Evolutionary conservation across 2,113 vertebrate species (phyloP).

Genomic region (Cranoglanis bouderius): DNA sequence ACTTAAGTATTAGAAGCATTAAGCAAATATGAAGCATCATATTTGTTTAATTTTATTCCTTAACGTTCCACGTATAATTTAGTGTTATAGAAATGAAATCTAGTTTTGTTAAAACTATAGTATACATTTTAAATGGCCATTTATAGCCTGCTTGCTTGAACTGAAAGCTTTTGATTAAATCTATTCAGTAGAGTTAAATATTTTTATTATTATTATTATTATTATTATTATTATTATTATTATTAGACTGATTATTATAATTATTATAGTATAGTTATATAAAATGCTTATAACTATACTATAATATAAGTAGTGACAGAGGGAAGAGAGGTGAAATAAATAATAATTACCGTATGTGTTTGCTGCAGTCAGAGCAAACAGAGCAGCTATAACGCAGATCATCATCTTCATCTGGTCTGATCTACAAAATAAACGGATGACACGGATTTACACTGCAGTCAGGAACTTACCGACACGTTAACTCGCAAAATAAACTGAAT

Average conservation of each 20-base stretch:
- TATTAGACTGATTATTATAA: not conserved
- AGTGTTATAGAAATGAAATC: not conserved
- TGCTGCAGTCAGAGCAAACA: slow-evolving; percentile 61
- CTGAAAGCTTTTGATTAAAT: not conserved
- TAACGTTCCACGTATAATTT: not conserved
- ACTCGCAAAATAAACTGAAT: not conserved
- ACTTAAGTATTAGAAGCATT: not conserved
- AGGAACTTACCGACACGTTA: not conserved
- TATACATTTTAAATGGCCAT: not conserved
- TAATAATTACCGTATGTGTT: slow-evolving; percentile 64
- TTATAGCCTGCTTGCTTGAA: not conserved
- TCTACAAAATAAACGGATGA: slow-evolving; percentile 45
- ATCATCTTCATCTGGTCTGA: slow-evolving; percentile 57
- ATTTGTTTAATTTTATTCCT: not conserved
- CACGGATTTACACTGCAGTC: too few species aligned
- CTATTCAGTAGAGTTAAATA: too few species aligned
- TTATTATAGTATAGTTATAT: not conserved
- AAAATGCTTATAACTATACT: not conserved
- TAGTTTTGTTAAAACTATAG: not conserved
- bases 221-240: too few species aligned
- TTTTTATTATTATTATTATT: too few species aligned
- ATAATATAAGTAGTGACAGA: not conserved
- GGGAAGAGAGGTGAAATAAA: not conserved
- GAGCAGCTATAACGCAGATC: slow-evolving; percentile 53
- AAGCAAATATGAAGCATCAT: not conserved